These are phyloP conservation scores for Peromyscus californicus DNA, from an alignment of 2,113 vertebrate species.

Conservation along the genomic window DNA sequence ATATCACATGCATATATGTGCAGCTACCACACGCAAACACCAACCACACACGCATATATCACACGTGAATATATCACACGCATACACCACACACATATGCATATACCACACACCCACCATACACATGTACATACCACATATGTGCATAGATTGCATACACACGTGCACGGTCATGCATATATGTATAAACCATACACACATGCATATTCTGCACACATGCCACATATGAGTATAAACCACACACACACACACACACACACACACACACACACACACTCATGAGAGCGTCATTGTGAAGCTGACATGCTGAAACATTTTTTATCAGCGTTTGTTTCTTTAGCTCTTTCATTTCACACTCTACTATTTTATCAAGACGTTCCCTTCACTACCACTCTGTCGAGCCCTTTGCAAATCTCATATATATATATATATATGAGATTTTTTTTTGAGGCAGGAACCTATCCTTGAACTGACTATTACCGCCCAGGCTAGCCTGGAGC, in stretches of 20 bases:
- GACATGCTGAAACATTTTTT: slow-evolving; percentile 34
- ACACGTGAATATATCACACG: too few relatives aligned
- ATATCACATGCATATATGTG: not conserved
- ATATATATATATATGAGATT: not conserved
- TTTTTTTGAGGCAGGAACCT: not conserved
- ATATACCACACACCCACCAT: not conserved
- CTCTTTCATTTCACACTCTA: not conserved
- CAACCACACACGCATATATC: not conserved
- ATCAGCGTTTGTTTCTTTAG: not conserved
- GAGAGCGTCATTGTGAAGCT: slow-evolving; percentile 18
- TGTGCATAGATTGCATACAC: not conserved
- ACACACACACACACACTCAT: not conserved
- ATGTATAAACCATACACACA: not conserved
- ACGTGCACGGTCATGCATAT: not conserved
- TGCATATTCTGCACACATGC: not conserved
- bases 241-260: not conserved
- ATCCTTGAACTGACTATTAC: not conserved
- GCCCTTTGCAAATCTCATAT: not conserved
- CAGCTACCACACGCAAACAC: not conserved
- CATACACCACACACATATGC: not conserved
- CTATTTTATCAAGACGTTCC: not conserved
- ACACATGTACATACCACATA: not conserved
- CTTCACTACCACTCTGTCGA: slow-evolving; percentile 11
- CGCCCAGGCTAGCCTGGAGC: not conserved
- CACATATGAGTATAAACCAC: too few relatives aligned